These are phyloP conservation scores for Liposcelis brunnea DNA, from an alignment of 2,888 invertebrate genomes.

Conservation along the genomic window DNA sequence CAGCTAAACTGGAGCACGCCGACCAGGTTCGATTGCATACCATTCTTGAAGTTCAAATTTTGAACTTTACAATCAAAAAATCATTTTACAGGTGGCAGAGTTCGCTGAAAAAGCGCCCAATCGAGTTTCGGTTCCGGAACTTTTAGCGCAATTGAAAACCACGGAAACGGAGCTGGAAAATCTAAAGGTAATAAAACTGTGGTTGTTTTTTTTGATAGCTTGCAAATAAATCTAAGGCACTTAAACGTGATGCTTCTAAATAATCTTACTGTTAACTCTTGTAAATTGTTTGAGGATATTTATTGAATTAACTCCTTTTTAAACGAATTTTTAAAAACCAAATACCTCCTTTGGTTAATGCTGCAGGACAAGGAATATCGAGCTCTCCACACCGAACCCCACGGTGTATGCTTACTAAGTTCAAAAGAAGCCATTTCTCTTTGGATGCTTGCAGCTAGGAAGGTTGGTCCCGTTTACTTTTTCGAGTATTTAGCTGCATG, in stretches of 20 bases:
- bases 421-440: conserved; percentile 87
- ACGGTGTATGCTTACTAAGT: conserved; percentile 44
- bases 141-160: conserved; percentile 64
- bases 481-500: conserved; percentile 6
- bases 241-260: too few relatives aligned
- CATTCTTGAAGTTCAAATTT: background rate
- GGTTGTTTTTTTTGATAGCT: too few relatives aligned
- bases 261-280: too few relatives aligned
- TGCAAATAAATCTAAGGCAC: too few relatives aligned
- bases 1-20: conserved; percentile 50
- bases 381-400: conserved; percentile 12
- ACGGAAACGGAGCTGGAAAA: conserved; percentile 76
- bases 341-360: background rate
- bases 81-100: conserved; percentile 24
- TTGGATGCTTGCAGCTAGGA: conserved; percentile 85
- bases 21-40: conserved; percentile 40
- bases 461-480: conserved; percentile 42
- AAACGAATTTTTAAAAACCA: background rate
- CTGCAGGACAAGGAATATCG: conserved; percentile 14
- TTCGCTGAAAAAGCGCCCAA: conserved; percentile 42
- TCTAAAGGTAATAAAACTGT: conserved; percentile 73
- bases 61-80: background rate
- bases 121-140: conserved; percentile 61
- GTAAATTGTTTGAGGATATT: too few relatives aligned
- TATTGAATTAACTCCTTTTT: too few relatives aligned